Evolutionary conservation across 2,113 vertebrate genomes (phyloP).

Genomic region (Rynchops niger): DNA sequence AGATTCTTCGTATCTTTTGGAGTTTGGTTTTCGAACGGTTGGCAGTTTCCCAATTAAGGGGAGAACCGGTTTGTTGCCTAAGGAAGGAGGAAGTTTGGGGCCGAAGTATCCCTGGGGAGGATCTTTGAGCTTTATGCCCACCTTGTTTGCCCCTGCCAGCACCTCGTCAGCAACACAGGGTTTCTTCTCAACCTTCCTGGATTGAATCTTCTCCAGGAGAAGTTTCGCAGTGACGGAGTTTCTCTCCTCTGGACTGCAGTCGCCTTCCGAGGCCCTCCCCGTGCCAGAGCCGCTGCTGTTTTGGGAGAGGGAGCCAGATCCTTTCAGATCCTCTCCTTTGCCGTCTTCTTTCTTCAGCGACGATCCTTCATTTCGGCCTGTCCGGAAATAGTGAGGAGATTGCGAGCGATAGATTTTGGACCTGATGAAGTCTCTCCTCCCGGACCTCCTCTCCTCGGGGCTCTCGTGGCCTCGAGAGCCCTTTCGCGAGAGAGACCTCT

Average conservation of each 20-base stretch:
- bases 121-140: slow-evolving; percentile 92
- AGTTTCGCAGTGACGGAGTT: slow-evolving; percentile 91
- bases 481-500: slow-evolving; percentile 82
- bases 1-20: slow-evolving; percentile 80
- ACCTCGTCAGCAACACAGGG: slow-evolving; percentile 71
- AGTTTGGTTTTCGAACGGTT: slow-evolving; percentile 79
- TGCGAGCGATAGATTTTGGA: slow-evolving; percentile 95
- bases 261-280: slow-evolving; percentile 62
- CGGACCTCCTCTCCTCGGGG: slow-evolving; percentile 75
- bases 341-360: slow-evolving; percentile 68
- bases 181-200: slow-evolving; percentile 82
- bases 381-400: slow-evolving; percentile 85
- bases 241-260: slow-evolving; percentile 84
- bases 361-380: slow-evolving; percentile 57
- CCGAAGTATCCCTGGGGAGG: slow-evolving; percentile 98
- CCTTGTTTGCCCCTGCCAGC: slow-evolving; percentile 75
- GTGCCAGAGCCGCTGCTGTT: slow-evolving; percentile 64
- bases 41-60: slow-evolving; percentile 95
- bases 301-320: slow-evolving; percentile 61
- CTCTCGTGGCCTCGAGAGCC: slow-evolving; percentile 81
- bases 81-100: slow-evolving; percentile 91
- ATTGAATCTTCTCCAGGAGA: slow-evolving; percentile 92
- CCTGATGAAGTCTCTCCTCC: slow-evolving; percentile 89
- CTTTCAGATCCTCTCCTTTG: slow-evolving; percentile 75
- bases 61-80: slow-evolving; percentile 89